These are phyloP conservation scores for Poecilus cupreus DNA, from an alignment of 2,888 invertebrate species.

Conservation along the genomic window DNA sequence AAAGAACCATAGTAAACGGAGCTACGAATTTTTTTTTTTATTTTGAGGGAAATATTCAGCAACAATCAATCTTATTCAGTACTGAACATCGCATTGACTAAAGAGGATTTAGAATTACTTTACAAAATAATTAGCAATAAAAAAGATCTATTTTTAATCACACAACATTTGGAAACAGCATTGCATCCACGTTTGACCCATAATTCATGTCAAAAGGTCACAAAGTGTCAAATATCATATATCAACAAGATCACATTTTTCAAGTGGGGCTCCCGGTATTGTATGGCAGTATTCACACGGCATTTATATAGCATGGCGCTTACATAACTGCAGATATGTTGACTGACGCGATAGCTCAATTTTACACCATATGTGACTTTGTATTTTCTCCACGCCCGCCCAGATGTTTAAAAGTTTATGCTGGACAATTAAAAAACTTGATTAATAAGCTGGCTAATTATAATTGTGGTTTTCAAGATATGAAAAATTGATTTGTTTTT, in stretches of 20 bases:
- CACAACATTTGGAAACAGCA: constrained; percentile 9
- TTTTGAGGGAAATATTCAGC: too few relatives aligned
- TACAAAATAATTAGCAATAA: too few relatives aligned
- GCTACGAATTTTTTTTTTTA: too few relatives aligned
- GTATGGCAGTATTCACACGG: constrained; percentile 43
- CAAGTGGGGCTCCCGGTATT: constrained; percentile 15
- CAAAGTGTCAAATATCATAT: constrained; percentile 45
- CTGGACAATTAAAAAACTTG: not conserved
- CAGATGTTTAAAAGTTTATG: not conserved
- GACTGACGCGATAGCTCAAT: not conserved
- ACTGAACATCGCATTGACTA: too few relatives aligned
- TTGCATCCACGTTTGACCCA: constrained; percentile 25
- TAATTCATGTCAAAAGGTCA: constrained; percentile 55
- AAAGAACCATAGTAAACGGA: too few relatives aligned
- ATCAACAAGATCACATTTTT: constrained; percentile 51
- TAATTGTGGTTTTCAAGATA: not conserved
- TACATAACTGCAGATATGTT: constrained; percentile 32
- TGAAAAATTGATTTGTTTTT: not conserved
- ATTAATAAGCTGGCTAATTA: constrained; percentile 4
- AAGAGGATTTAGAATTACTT: too few relatives aligned
- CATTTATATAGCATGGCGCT: constrained; percentile 42
- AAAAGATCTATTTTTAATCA: constrained; percentile 13
- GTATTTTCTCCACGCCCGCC: not conserved
- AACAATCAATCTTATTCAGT: too few relatives aligned
- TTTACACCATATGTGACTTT: constrained; percentile 40